Percentiles rank a stretch among this genome's conserved stretches.
phyloP scores from a whole-genome alignment of 2,888 invertebrate species.

The Gryllus longicercus region DNA sequence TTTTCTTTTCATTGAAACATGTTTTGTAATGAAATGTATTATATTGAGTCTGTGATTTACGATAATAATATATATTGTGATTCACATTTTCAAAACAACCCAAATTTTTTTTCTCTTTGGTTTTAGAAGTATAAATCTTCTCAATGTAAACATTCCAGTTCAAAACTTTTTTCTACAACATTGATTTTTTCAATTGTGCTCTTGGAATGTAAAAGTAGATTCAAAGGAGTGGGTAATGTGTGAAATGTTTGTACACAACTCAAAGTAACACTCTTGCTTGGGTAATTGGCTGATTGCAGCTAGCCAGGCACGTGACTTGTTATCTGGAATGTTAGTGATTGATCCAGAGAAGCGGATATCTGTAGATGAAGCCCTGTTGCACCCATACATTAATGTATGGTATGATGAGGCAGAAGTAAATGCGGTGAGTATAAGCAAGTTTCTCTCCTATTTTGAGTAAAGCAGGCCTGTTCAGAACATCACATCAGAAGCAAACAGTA shows the following conservation, averaged over 20 bases:
- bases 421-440: conserved; percentile 66
- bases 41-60: no score
- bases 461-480: background rate
- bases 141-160: no score
- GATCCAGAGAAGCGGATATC: conserved; percentile 98
- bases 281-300: conserved; percentile 49
- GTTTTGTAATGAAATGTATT: no score
- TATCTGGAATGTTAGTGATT: conserved; percentile 97
- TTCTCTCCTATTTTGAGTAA: background rate
- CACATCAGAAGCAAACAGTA: background rate
- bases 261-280: background rate
- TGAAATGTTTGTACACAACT: background rate
- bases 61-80: no score
- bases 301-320: conserved; percentile 92
- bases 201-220: no score
- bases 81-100: no score
- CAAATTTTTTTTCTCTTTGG: no score
- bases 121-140: no score
- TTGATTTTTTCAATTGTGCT: no score
- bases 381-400: conserved; percentile 99
- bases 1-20: no score
- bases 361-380: conserved; percentile 95
- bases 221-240: no score
- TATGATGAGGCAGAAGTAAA: conserved; percentile 99
- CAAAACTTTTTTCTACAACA: no score